A percentile compares a stretch with the other conserved stretches of the same genome.
phyloP scores from a whole-genome alignment of 2,888 invertebrate species.

The Ephialtes manifestator region DNA sequence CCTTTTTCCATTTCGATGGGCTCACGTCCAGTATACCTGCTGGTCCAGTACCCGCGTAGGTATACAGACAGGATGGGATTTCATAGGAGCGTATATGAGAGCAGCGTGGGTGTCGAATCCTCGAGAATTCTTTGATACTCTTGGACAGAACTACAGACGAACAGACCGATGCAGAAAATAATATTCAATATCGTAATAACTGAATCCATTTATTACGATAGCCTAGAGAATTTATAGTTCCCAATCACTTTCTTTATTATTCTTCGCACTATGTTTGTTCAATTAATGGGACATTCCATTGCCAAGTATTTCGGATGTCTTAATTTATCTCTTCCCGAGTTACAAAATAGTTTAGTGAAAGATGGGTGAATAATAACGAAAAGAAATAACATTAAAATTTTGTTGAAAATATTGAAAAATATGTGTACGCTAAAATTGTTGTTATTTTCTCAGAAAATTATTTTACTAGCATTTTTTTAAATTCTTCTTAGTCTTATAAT shows the following conservation, averaged over 20 bases:
- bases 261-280: neutral
- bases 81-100: conserved; percentile 18
- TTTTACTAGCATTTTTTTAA: neutral
- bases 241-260: neutral
- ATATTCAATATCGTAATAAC: neutral
- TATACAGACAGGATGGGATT: conserved; percentile 38
- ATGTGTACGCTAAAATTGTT: neutral
- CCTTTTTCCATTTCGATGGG: conserved; percentile 53
- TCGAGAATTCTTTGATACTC: conserved; percentile 42
- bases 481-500: too few relatives aligned
- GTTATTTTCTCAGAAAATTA: neutral
- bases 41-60: conserved; percentile 25
- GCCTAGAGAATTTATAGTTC: neutral
- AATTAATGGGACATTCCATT: conserved; percentile 15
- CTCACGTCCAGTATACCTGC: neutral
- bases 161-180: neutral
- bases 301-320: conserved; percentile 26
- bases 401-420: neutral
- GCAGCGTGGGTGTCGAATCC: conserved; percentile 66
- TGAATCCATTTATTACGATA: conserved; percentile 24
- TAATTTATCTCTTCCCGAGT: neutral
- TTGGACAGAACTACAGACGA: conserved; percentile 7
- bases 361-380: neutral
- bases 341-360: neutral
- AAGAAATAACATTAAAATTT: neutral